These are phyloP conservation scores for Itoplectis maculator DNA, from an alignment of 2,888 invertebrate genomes.

Conservation along the genomic window DNA sequence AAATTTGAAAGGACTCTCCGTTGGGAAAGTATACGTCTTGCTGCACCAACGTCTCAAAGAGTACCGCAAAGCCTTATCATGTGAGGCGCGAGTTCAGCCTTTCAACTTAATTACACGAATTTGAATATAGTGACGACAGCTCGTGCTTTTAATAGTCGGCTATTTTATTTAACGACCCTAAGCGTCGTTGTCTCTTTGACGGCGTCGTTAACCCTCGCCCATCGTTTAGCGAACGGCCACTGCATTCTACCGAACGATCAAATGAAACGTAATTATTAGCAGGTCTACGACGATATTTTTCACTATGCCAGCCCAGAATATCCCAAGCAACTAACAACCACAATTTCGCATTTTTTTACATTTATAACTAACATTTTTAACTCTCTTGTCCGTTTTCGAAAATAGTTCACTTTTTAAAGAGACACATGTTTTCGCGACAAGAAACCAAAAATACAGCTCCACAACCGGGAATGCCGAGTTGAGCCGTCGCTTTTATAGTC, in stretches of 20 bases:
- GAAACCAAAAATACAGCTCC: too few species aligned
- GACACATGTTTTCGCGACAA: too few species aligned
- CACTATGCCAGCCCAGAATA: too few species aligned
- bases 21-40: conserved; percentile 30
- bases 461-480: too few species aligned
- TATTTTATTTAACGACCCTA: conserved; percentile 7
- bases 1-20: conserved; percentile 17
- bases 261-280: neutral
- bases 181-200: conserved; percentile 1
- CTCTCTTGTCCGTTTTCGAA: too few species aligned
- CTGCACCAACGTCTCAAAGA: conserved; percentile 12
- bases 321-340: too few species aligned
- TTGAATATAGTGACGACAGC: conserved; percentile 25
- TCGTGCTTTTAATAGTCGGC: conserved; percentile 3
- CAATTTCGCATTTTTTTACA: too few species aligned
- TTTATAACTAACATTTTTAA: too few species aligned
- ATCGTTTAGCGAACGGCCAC: conserved; percentile 4
- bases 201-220: neutral
- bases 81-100: neutral
- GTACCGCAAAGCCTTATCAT: conserved; percentile 15
- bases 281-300: neutral
- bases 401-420: too few species aligned
- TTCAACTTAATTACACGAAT: conserved; percentile 27
- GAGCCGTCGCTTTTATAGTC: neutral
- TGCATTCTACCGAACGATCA: neutral